Evolutionary conservation across 2,113 vertebrate species (phyloP).

Genomic region (Pomatostomus ruficeps): DNA sequence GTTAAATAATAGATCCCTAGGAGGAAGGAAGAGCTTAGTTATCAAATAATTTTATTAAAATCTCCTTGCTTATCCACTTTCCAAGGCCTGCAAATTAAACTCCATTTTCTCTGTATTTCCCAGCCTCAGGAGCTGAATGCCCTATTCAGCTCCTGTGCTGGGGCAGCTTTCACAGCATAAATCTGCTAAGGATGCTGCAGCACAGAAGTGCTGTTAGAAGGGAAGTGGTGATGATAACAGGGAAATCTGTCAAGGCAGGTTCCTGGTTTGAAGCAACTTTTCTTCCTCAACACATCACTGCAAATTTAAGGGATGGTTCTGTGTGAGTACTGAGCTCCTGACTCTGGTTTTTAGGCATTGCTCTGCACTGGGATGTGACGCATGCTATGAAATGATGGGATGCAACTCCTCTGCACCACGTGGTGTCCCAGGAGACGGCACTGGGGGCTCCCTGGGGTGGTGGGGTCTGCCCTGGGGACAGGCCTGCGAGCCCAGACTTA

Average conservation of each 20-base stretch:
- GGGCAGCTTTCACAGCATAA: not conserved
- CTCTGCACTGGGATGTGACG: not conserved
- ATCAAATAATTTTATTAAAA: not conserved
- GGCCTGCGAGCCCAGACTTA: constrained; percentile 69
- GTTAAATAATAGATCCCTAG: constrained; percentile 90
- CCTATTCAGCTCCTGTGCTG: not conserved
- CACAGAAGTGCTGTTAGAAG: not conserved
- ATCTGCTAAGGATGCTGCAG: not conserved
- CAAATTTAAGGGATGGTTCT: not conserved
- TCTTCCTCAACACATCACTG: not conserved
- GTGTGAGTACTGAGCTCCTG: not conserved
- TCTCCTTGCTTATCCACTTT: not conserved
- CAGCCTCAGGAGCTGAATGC: not conserved
- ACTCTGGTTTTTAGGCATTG: not conserved
- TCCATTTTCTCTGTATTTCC: not conserved
- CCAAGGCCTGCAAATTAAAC: not conserved
- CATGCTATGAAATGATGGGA: not conserved
- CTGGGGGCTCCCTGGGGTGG: not conserved
- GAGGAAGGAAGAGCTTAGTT: not conserved
- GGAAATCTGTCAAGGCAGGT: not conserved
- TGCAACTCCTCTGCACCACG: not conserved
- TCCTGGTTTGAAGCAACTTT: not conserved
- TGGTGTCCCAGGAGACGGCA: not conserved
- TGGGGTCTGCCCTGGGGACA: not conserved
- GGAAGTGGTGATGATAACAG: not conserved